phyloP scores from a whole-genome alignment of 2,113 vertebrate species.

The Ceyx margarethae region DNA sequence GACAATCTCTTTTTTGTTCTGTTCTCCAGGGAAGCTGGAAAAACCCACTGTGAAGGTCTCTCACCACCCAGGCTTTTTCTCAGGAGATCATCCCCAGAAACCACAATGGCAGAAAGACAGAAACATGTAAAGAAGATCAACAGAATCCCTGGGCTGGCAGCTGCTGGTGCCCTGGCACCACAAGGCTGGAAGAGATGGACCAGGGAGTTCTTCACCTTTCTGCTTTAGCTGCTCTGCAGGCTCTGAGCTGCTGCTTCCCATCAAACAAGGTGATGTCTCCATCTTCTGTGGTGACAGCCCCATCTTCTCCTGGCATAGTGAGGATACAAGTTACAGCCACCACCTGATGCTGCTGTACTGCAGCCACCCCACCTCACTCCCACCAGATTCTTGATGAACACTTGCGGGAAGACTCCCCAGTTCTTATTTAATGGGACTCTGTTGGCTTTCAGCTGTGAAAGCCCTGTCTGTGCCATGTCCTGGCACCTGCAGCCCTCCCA shows the following conservation, averaged over 20 bases:
- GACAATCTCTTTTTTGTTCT: background rate
- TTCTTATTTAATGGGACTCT: background rate
- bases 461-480: background rate
- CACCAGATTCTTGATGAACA: background rate
- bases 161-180: background rate
- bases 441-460: background rate
- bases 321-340: background rate
- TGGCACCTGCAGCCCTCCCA: background rate
- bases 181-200: background rate
- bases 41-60: background rate
- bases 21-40: background rate
- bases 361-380: background rate
- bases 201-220: background rate
- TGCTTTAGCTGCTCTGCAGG: background rate
- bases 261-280: background rate
- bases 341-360: background rate
- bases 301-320: background rate
- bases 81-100: background rate
- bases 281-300: background rate
- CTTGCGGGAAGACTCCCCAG: background rate
- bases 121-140: background rate
- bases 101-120: background rate
- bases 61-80: background rate
- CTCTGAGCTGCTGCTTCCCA: background rate
- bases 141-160: background rate